phyloP scores from a whole-genome alignment of 2,888 invertebrate genomes.

The Ormia ochracea region DNA sequence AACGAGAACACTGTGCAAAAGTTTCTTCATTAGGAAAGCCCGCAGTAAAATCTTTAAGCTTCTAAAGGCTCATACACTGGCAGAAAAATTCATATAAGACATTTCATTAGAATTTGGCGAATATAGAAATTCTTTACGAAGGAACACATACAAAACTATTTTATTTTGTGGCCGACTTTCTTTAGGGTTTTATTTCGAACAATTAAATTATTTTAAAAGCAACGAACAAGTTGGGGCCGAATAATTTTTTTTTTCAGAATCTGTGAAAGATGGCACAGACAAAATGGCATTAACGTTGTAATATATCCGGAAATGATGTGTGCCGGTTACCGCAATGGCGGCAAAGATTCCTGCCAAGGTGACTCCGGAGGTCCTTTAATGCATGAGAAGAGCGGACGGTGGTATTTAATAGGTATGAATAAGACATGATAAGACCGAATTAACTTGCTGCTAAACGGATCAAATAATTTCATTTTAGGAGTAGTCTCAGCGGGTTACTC shows the following conservation, averaged over 20 bases:
- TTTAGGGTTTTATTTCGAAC: no score
- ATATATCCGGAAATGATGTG: conserved; percentile 97
- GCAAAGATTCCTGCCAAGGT: conserved; percentile 82
- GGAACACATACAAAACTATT: no score
- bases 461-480: conserved; percentile 76
- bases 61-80: no score
- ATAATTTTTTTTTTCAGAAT: conserved; percentile 73
- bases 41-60: no score
- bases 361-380: conserved; percentile 89
- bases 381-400: conserved; percentile 90
- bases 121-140: no score
- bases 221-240: no score
- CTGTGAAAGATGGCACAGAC: conserved; percentile 82
- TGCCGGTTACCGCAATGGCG: conserved; percentile 92
- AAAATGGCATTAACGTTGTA: conserved; percentile 81
- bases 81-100: no score
- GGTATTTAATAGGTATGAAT: conserved; percentile 85
- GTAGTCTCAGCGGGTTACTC: conserved; percentile 96
- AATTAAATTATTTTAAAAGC: no score
- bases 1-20: no score
- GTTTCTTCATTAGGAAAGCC: no score
- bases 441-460: background rate
- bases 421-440: background rate
- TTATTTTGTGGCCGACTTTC: no score
- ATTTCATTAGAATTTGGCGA: no score